phyloP scores from a whole-genome alignment of 2,888 invertebrate genomes.

The Polia nebulosa region DNA sequence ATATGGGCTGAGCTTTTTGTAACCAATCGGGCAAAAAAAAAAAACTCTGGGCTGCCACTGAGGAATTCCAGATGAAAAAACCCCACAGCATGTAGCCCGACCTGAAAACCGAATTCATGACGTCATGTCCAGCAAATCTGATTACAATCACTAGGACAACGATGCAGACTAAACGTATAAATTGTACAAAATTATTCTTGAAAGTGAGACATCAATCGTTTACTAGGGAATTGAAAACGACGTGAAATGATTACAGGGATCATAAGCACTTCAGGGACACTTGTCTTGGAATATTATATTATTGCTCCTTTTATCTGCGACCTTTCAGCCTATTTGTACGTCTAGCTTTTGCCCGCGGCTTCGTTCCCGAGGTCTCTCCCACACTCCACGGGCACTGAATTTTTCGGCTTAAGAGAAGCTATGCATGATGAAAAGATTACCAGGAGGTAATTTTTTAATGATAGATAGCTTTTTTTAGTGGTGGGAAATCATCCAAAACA shows the following conservation, averaged over 20 bases:
- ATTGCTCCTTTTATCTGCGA: not conserved
- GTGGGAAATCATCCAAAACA: too few species aligned
- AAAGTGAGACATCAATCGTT: not conserved
- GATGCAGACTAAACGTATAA: not conserved
- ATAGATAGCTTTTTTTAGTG: too few species aligned
- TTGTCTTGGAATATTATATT: conserved; percentile 6
- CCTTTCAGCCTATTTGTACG: not conserved
- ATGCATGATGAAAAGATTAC: too few species aligned
- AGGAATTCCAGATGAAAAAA: not conserved
- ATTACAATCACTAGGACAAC: not conserved
- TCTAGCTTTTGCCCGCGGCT: too few species aligned
- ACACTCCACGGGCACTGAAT: too few species aligned
- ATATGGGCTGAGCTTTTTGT: not conserved
- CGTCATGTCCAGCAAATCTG: accelerated
- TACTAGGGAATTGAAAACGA: not conserved
- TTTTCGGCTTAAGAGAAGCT: too few species aligned
- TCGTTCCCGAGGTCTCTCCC: too few species aligned
- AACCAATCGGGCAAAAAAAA: not conserved
- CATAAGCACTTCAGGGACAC: not conserved
- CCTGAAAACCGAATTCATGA: not conserved
- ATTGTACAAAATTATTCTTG: not conserved
- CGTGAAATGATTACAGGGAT: not conserved
- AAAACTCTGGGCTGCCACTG: not conserved
- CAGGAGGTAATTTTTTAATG: too few species aligned
- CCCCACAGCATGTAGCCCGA: not conserved